Conservation (phyloP, 2,113 vertebrate species). For the Rhea americana region DNA sequence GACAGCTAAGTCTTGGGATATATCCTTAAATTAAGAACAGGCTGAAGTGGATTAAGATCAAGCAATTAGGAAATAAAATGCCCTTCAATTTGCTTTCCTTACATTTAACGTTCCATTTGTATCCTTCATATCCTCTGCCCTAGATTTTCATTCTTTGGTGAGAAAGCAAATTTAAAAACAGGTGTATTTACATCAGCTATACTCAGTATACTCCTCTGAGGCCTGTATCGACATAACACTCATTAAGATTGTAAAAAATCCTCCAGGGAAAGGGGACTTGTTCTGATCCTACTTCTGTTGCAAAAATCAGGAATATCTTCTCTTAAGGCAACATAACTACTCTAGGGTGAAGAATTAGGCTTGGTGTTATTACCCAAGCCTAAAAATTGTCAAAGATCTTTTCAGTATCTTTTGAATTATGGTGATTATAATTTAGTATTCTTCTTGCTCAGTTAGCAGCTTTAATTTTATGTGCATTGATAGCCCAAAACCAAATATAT, state of each 20-base stretch:
- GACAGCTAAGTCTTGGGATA: slow-evolving; percentile 4
- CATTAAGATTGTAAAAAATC: slow-evolving; percentile 16
- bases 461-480: background rate
- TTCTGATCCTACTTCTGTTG: background rate
- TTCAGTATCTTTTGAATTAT: background rate
- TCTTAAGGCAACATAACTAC: background rate
- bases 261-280: background rate
- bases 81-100: slow-evolving; percentile 34
- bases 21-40: background rate
- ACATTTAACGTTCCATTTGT: slow-evolving; percentile 45
- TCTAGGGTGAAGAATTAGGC: background rate
- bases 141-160: slow-evolving; percentile 17
- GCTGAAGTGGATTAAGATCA: slow-evolving; percentile 17
- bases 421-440: background rate
- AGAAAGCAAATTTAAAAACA: slow-evolving; percentile 32
- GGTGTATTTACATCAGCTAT: background rate
- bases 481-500: background rate
- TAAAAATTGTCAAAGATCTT: background rate
- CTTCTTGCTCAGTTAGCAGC: background rate
- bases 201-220: background rate
- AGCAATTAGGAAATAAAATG: slow-evolving; percentile 34
- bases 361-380: background rate
- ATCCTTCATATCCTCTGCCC: slow-evolving; percentile 33
- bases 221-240: background rate
- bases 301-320: background rate